Conservation (phyloP, 2,113 vertebrate species). For the Sorex araneus region DNA sequence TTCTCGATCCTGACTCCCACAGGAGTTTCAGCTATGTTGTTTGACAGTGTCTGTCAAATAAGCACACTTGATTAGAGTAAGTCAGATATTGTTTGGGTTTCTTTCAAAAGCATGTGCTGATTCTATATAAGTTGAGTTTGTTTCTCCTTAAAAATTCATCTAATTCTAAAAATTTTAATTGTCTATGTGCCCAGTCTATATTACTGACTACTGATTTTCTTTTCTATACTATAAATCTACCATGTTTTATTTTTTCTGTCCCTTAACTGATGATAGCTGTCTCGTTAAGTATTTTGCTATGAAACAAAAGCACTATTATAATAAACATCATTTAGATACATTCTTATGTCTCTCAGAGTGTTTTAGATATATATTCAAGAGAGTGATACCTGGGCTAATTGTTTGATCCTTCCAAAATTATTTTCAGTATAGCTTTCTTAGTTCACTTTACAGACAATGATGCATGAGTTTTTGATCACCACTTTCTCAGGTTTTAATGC, state of each 20-base stretch:
- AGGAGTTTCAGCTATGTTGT: background rate
- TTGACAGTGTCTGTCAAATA: background rate
- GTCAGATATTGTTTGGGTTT: background rate
- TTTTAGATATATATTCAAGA: background rate
- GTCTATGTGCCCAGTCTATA: background rate
- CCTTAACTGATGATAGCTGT: background rate
- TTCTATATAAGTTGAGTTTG: too few species aligned
- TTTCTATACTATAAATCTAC: background rate
- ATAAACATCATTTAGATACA: background rate
- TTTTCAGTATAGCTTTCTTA: background rate
- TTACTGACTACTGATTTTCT: background rate
- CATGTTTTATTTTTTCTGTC: background rate
- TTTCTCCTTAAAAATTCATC: too few species aligned
- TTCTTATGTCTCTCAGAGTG: slow-evolving; percentile 16
- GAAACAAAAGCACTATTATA: background rate
- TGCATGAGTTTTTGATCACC: background rate
- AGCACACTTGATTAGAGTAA: background rate
- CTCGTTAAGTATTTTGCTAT: background rate
- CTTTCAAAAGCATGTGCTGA: background rate
- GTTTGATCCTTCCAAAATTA: background rate
- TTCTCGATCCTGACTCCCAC: background rate
- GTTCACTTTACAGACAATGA: background rate
- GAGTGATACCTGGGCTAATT: background rate
- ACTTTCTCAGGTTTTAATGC: background rate
- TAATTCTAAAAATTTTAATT: background rate